These are phyloP conservation scores for Agelastica alni DNA, from an alignment of 2,888 invertebrate species.

Conservation along the genomic window DNA sequence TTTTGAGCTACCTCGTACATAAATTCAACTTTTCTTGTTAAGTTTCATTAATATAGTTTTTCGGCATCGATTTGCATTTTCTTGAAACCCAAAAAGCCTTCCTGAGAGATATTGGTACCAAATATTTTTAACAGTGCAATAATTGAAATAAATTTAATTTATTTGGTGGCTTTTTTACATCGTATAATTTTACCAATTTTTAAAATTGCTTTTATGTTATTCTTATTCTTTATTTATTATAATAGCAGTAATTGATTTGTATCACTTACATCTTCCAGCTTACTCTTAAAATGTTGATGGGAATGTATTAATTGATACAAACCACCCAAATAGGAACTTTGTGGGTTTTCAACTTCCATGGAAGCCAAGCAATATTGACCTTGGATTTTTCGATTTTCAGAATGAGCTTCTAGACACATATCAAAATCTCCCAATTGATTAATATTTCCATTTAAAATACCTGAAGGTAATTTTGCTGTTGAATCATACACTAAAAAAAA, in stretches of 20 bases:
- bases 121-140: too few species aligned
- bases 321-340: slow-evolving; percentile 58
- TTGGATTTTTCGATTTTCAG: slow-evolving; percentile 51
- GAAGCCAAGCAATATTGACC: slow-evolving; percentile 71
- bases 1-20: too few species aligned
- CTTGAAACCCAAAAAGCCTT: too few species aligned
- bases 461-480: slow-evolving; percentile 55
- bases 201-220: too few species aligned
- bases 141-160: too few species aligned
- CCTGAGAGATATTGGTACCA: too few species aligned
- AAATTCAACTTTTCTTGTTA: too few species aligned
- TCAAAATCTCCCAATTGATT: slow-evolving; percentile 57
- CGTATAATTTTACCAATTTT: too few species aligned
- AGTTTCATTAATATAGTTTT: too few species aligned
- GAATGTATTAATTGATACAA: slow-evolving; percentile 63
- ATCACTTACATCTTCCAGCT: slow-evolving; percentile 68
- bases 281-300: slow-evolving; percentile 67
- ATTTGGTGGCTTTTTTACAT: too few species aligned
- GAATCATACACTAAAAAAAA: slow-evolving; percentile 54
- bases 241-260: neutral
- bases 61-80: too few species aligned
- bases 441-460: slow-evolving; percentile 54
- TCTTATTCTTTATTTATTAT: too few species aligned
- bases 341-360: slow-evolving; percentile 59
- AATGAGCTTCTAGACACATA: slow-evolving; percentile 48